Evolutionary conservation across 2,113 vertebrate species (phyloP).

Genomic region (Oryzias curvinotus): DNA sequence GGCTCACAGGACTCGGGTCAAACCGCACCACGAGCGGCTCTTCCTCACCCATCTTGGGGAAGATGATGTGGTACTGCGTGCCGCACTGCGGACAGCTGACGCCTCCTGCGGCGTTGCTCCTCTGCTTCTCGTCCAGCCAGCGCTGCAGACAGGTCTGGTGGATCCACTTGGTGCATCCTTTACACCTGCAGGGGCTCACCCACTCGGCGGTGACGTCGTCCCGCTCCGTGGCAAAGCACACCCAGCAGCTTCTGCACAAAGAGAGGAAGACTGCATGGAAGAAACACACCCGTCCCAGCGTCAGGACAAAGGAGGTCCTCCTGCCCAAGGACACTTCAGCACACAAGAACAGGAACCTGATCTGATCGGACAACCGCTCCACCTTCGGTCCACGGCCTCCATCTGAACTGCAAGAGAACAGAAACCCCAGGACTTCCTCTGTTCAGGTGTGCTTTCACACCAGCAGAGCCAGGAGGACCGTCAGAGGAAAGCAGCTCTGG

Average conservation of each 20-base stretch:
- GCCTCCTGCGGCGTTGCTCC: constrained; percentile 64
- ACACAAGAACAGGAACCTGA: too few species aligned
- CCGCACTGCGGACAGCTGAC: constrained; percentile 80
- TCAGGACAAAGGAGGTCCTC: too few species aligned
- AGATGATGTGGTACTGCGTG: constrained; percentile 75
- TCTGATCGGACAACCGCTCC: too few species aligned
- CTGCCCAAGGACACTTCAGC: too few species aligned
- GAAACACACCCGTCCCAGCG: too few species aligned
- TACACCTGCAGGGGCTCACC: constrained; percentile 81
- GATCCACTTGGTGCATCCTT: constrained; percentile 83
- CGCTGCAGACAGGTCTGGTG: constrained; percentile 81
- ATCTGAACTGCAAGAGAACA: too few species aligned
- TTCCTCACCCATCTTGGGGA: constrained; percentile 76
- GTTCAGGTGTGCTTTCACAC: too few species aligned
- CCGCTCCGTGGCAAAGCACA: constrained; percentile 78
- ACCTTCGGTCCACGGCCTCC: too few species aligned
- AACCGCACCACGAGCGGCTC: neutral
- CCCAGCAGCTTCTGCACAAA: constrained; percentile 77
- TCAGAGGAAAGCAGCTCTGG: too few species aligned
- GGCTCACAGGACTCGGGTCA: too few species aligned
- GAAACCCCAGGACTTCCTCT: too few species aligned
- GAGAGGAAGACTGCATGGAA: neutral
- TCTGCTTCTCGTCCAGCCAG: constrained; percentile 83
- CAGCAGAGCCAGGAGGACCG: too few species aligned
- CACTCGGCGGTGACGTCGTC: constrained; percentile 78